These are phyloP conservation scores for Protaetia brevitarsis DNA, from an alignment of 1,140 invertebrate species.

Conservation along the genomic window DNA sequence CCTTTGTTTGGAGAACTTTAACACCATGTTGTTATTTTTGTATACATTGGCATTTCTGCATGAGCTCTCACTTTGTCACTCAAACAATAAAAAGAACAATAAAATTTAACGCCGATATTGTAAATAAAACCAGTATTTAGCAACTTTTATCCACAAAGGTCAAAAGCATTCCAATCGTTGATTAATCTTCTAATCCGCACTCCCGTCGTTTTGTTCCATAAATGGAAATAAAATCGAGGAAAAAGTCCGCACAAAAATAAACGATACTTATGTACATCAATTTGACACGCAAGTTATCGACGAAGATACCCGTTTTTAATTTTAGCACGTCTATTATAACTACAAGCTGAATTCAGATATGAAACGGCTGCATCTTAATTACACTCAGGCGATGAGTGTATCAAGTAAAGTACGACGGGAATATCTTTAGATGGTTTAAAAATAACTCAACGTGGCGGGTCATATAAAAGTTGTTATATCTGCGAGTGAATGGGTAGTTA, in stretches of 20 bases:
- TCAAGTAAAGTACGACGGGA: too few relatives aligned
- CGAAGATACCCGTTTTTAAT: too few relatives aligned
- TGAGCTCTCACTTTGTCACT: not conserved
- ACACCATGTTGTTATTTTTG: not conserved
- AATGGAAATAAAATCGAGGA: not conserved
- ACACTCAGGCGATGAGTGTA: too few relatives aligned
- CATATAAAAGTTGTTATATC: not conserved
- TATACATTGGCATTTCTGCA: too few relatives aligned
- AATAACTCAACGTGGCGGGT: not conserved
- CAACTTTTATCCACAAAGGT: conserved; percentile 9
- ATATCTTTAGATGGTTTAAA: not conserved
- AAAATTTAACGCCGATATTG: not conserved
- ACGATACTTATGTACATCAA: not conserved
- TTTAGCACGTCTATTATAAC: not conserved
- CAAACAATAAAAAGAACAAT: not conserved
- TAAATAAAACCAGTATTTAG: not conserved
- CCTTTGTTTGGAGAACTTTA: too few relatives aligned
- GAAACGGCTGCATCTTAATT: not conserved
- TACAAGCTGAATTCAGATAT: not conserved
- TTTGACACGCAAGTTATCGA: not conserved
- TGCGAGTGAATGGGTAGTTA: not conserved
- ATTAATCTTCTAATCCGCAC: not conserved
- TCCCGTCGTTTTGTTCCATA: not conserved
- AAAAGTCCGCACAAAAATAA: not conserved
- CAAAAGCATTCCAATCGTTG: not conserved